These are phyloP conservation scores for Anoplolepis gracilipes DNA, from an alignment of 1,140 invertebrate species.

Conservation along the genomic window DNA sequence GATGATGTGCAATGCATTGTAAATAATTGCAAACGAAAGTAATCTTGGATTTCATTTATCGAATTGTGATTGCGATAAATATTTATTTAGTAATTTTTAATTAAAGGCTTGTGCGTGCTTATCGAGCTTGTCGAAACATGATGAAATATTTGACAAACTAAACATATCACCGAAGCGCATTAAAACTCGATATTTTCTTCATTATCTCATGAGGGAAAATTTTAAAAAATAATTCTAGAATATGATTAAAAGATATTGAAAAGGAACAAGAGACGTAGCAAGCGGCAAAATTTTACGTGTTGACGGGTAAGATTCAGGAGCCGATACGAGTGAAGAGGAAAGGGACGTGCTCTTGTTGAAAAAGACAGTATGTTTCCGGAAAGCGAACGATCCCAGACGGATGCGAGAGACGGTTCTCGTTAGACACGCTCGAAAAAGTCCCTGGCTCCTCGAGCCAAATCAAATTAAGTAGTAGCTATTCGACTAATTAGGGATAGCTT, in stretches of 20 bases:
- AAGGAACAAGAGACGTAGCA: not conserved
- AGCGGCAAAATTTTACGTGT: not conserved
- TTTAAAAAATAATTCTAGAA: too few species aligned
- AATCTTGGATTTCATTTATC: slow-evolving; percentile 1
- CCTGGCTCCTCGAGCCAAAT: slow-evolving; percentile 56
- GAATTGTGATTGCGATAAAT: not conserved
- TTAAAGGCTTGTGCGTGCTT: not conserved
- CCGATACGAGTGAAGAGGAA: not conserved
- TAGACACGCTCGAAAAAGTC: slow-evolving; percentile 70
- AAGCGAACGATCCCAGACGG: slow-evolving; percentile 21
- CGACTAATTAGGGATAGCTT: slow-evolving; percentile 56
- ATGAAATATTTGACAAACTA: not conserved
- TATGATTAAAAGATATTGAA: not conserved
- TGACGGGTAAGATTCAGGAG: not conserved
- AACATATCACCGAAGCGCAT: not conserved
- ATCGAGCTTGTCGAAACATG: not conserved
- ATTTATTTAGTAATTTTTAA: not conserved
- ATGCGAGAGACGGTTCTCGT: slow-evolving; percentile 58
- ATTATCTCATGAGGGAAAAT: too few species aligned
- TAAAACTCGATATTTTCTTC: too few species aligned
- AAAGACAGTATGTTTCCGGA: slow-evolving; percentile 36
- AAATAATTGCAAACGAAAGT: not conserved
- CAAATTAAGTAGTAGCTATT: slow-evolving; percentile 46
- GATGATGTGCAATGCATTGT: not conserved
- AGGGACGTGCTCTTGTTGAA: slow-evolving; percentile 23